Conservation (phyloP, 2,888 invertebrate species). For the Baronia brevicornis region DNA sequence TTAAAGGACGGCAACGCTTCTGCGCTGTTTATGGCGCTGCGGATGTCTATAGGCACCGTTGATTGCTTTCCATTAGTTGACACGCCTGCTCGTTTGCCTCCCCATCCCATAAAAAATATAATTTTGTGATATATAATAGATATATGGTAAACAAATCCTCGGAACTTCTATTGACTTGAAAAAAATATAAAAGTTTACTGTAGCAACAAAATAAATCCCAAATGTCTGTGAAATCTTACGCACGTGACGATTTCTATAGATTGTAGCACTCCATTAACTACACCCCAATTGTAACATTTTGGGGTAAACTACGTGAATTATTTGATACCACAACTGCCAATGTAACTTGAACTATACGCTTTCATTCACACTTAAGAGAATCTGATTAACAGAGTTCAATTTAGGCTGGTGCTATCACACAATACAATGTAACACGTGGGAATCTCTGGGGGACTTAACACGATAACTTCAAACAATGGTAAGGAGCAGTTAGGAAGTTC, state of each 20-base stretch:
- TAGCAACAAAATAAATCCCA: slow-evolving; percentile 15
- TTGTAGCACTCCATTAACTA: slow-evolving; percentile 46
- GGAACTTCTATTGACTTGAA: neutral
- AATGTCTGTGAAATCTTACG: slow-evolving; percentile 34
- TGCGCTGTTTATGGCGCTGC: too few relatives aligned
- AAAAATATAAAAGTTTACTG: neutral
- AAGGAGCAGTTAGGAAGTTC: too few relatives aligned
- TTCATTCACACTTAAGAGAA: slow-evolving; percentile 2
- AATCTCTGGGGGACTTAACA: too few relatives aligned
- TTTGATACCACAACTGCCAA: slow-evolving; percentile 27
- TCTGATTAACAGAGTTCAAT: neutral
- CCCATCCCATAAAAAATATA: too few relatives aligned
- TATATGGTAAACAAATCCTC: neutral
- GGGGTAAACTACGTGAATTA: slow-evolving; percentile 49
- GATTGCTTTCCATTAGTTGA: too few relatives aligned
- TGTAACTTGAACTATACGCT: slow-evolving; percentile 25
- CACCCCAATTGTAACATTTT: slow-evolving; percentile 41
- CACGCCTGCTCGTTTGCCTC: too few relatives aligned
- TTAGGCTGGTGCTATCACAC: slow-evolving; percentile 3
- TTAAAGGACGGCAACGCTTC: too few relatives aligned
- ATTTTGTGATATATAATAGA: too few relatives aligned
- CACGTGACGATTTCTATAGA: slow-evolving; percentile 46
- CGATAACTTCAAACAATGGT: too few relatives aligned
- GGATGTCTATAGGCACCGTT: too few relatives aligned
- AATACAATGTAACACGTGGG: slow-evolving; percentile 11